These are phyloP conservation scores for Lerema accius DNA, from an alignment of 1,140 invertebrate species.

Conservation along the genomic window DNA sequence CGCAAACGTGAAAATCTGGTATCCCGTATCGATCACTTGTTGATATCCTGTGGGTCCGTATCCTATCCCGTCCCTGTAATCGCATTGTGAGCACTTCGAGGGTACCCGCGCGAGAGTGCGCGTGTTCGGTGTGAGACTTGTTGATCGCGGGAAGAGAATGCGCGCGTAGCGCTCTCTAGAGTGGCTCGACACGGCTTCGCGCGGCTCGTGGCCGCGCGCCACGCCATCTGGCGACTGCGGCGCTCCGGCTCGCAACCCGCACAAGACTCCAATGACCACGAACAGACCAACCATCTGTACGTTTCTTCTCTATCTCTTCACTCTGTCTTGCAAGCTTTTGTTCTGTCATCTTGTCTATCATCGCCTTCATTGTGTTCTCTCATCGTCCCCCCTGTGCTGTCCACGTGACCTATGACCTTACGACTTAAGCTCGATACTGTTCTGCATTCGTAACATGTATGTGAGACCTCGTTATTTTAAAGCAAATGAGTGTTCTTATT, in stretches of 20 bases:
- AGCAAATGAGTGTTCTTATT: conserved; percentile 20
- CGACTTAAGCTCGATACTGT: too few relatives aligned
- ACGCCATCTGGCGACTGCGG: conserved; percentile 86
- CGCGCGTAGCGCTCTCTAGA: conserved; percentile 67
- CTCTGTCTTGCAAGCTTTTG: conserved; percentile 66
- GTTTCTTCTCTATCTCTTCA: conserved; percentile 76
- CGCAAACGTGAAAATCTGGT: conserved; percentile 35
- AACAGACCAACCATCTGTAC: conserved; percentile 83
- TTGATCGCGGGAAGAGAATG: conserved; percentile 58
- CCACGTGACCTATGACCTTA: too few relatives aligned
- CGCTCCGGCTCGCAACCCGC: conserved; percentile 84
- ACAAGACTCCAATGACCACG: conserved; percentile 81
- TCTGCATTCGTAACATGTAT: conserved; percentile 19
- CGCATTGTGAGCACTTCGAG: conserved; percentile 50
- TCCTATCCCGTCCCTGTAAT: conserved; percentile 40
- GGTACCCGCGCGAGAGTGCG: conserved; percentile 39
- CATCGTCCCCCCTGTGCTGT: conserved; percentile 6
- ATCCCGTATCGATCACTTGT: conserved; percentile 53
- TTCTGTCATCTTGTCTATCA: conserved; percentile 42
- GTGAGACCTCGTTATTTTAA: conserved; percentile 15
- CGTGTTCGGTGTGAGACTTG: conserved; percentile 54
- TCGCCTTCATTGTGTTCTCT: conserved; percentile 31
- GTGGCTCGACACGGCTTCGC: conserved; percentile 86
- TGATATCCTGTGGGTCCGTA: conserved; percentile 47
- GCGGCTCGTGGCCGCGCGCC: conserved; percentile 85